These are phyloP conservation scores for Passer domesticus DNA, from an alignment of 2,113 vertebrate genomes.

Conservation along the genomic window DNA sequence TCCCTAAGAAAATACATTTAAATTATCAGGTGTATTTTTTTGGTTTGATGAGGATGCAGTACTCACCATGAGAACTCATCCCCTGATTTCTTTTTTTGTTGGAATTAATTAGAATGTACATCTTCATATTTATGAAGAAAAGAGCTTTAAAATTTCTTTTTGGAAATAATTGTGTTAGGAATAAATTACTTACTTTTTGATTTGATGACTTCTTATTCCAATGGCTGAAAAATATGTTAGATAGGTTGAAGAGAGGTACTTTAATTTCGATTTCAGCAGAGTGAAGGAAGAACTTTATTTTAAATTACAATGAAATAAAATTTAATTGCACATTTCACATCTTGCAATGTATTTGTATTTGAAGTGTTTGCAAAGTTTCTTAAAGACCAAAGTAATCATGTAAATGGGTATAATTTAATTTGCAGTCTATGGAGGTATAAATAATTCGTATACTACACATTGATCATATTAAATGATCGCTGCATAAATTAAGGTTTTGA, in stretches of 20 bases:
- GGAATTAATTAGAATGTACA: not conserved
- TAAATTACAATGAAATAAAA: constrained; percentile 14
- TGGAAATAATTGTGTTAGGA: not conserved
- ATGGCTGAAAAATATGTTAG: not conserved
- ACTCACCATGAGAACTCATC: not conserved
- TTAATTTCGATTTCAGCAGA: not conserved
- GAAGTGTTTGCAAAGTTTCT: constrained; percentile 43
- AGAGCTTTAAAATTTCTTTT: not conserved
- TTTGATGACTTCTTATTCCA: not conserved
- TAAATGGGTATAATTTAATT: constrained; percentile 49
- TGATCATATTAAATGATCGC: not conserved
- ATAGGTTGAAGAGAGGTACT: not conserved
- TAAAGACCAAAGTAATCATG: constrained; percentile 35
- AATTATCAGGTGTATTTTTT: not conserved
- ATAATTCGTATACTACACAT: not conserved
- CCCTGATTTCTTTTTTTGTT: not conserved
- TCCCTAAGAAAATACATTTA: not conserved
- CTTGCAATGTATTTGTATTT: constrained; percentile 22
- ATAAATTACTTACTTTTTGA: not conserved
- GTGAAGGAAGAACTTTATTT: not conserved
- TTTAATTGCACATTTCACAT: not conserved
- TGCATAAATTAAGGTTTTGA: not conserved
- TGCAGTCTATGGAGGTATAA: not conserved
- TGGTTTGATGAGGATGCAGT: not conserved
- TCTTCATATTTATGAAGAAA: not conserved